Conservation (phyloP, 2,113 vertebrate genomes). For the Hypomesus transpacificus region DNA sequence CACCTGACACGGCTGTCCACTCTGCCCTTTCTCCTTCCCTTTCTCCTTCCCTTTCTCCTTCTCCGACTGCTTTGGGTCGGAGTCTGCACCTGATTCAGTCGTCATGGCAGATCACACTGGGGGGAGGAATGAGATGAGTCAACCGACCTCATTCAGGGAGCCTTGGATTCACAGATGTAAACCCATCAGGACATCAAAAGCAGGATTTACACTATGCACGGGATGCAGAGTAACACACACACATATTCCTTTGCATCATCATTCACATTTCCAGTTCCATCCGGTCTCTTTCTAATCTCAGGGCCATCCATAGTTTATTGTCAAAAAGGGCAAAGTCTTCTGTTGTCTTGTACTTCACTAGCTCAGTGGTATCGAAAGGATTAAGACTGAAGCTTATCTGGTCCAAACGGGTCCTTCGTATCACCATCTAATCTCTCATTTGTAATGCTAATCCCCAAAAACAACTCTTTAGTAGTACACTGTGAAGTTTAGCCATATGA, state of each 20-base stretch:
- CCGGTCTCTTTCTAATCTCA: neutral
- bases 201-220: no score
- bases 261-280: neutral
- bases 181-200: no score
- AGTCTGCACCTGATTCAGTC: constrained; percentile 86
- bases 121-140: constrained; percentile 43
- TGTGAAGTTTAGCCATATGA: neutral
- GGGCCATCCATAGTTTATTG: neutral
- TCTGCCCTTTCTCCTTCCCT: constrained; percentile 56
- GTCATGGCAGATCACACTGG: constrained; percentile 94
- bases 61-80: constrained; percentile 80
- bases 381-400: neutral
- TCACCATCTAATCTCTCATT: no score
- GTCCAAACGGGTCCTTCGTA: no score
- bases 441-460: no score
- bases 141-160: constrained; percentile 32
- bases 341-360: neutral
- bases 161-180: neutral
- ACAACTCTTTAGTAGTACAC: neutral
- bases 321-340: constrained; percentile 18
- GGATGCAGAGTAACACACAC: neutral
- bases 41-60: constrained; percentile 63
- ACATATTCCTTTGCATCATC: neutral
- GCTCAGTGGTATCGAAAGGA: no score
- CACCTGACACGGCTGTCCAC: constrained; percentile 26